Evolutionary conservation across 1,140 invertebrate genomes (phyloP).

Genomic region (Riptortus pedestris): DNA sequence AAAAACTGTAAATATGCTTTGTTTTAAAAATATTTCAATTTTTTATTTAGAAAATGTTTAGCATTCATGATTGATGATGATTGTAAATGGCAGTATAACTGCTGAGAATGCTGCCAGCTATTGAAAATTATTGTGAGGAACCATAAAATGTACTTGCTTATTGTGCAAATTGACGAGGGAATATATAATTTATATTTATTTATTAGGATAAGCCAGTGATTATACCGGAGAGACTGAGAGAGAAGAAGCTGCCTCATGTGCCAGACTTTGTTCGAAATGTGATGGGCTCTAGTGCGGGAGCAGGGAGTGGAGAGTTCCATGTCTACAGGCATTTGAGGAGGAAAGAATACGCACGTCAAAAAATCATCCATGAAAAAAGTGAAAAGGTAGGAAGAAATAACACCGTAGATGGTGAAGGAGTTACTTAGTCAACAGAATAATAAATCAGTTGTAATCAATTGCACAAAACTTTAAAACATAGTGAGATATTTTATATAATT

Average conservation of each 20-base stretch:
- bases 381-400: slow-evolving; percentile 55
- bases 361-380: slow-evolving; percentile 79
- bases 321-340: slow-evolving; percentile 88
- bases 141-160: too few species aligned
- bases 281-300: slow-evolving; percentile 95
- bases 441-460: not conserved
- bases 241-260: slow-evolving; percentile 60
- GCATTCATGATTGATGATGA: too few species aligned
- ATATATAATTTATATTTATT: slow-evolving; percentile 6
- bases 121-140: too few species aligned
- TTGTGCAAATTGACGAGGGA: too few species aligned
- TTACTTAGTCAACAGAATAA: not conserved
- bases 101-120: too few species aligned
- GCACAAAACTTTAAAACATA: not conserved
- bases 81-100: too few species aligned
- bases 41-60: too few species aligned
- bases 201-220: slow-evolving; percentile 75
- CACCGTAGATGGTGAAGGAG: not conserved
- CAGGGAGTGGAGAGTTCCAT: slow-evolving; percentile 96
- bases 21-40: too few species aligned
- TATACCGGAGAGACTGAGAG: slow-evolving; percentile 72
- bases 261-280: slow-evolving; percentile 95
- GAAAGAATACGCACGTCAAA: slow-evolving; percentile 91
- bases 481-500: not conserved
- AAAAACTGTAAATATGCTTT: too few species aligned